Conservation (phyloP, 1,140 invertebrate species). For the Drosophila nannoptera region DNA sequence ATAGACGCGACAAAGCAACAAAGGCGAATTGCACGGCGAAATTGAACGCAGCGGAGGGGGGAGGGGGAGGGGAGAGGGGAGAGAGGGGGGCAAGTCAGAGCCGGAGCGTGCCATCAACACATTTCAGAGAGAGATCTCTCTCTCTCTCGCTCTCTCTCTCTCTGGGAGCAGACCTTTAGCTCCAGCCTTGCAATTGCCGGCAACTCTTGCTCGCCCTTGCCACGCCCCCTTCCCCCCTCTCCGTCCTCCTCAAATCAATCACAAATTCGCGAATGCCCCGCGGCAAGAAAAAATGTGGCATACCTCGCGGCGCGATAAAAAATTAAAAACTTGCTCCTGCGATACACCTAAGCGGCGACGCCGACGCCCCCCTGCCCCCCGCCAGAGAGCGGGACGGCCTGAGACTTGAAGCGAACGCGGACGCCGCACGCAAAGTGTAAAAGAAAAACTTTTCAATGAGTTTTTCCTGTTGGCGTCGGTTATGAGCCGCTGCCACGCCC, state of each 20-base stretch:
- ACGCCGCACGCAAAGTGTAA: constrained; percentile 66
- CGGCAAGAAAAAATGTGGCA: constrained; percentile 9
- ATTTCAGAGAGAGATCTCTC: no score
- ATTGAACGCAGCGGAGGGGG: no score
- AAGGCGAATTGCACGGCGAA: constrained; percentile 12
- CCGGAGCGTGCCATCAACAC: no score
- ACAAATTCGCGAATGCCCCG: not conserved
- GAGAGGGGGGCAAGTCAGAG: no score
- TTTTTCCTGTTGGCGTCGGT: constrained; percentile 74
- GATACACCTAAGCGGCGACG: constrained; percentile 46
- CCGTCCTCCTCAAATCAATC: not conserved
- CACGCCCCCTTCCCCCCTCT: no score
- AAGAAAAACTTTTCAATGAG: constrained; percentile 78
- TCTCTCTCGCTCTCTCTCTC: no score
- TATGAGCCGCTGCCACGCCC: constrained; percentile 56
- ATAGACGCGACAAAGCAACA: constrained; percentile 45
- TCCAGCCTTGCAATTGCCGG: not conserved
- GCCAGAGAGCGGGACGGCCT: not conserved
- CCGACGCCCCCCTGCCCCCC: no score
- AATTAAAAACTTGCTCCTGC: constrained; percentile 78
- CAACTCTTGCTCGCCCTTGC: no score
- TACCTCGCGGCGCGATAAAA: constrained; percentile 57
- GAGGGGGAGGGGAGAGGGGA: no score
- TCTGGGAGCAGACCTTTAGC: not conserved
- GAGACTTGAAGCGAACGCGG: constrained; percentile 15